Percentiles rank a stretch among this genome's conserved stretches.
Conservation (phyloP, 2,797 vertebrate species). For the Dendrocincla fuliginosa region DNA sequence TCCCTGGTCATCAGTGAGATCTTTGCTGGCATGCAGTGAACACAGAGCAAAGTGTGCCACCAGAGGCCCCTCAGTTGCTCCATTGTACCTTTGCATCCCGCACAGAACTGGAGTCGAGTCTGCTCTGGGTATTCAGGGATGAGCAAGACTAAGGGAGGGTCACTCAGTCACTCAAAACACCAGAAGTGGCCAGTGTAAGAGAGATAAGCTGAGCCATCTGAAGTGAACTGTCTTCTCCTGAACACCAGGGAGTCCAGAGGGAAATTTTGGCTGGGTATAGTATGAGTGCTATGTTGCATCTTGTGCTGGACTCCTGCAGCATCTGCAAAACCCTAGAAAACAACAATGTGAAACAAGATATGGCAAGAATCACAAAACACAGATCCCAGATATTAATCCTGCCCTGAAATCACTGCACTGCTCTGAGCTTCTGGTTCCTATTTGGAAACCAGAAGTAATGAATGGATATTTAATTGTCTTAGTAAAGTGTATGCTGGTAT, state of each 20-base stretch:
- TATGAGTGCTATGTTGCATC: background rate
- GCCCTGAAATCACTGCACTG: background rate
- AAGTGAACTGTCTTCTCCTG: background rate
- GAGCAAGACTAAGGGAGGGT: background rate
- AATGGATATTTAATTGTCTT: background rate
- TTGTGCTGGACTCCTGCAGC: background rate
- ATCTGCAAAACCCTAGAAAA: background rate
- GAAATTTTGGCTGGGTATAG: background rate
- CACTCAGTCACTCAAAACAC: background rate
- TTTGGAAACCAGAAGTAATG: background rate
- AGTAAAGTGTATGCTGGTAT: background rate
- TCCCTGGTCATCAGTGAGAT: background rate
- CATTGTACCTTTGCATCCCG: background rate
- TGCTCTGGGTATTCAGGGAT: background rate
- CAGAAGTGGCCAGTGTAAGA: background rate
- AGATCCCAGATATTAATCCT: background rate
- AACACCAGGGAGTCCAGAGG: background rate
- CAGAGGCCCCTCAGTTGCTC: background rate
- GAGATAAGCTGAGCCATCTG: background rate
- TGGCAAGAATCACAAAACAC: accelerated
- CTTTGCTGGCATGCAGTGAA: background rate
- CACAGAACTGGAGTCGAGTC: background rate
- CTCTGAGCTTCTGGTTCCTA: background rate
- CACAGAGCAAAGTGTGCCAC: background rate
- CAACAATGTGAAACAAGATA: background rate